A percentile compares a stretch with the other conserved stretches of the same genome.
Conservation (phyloP, 2,888 invertebrate species). For the Archaeoteleia sp. region DNA sequence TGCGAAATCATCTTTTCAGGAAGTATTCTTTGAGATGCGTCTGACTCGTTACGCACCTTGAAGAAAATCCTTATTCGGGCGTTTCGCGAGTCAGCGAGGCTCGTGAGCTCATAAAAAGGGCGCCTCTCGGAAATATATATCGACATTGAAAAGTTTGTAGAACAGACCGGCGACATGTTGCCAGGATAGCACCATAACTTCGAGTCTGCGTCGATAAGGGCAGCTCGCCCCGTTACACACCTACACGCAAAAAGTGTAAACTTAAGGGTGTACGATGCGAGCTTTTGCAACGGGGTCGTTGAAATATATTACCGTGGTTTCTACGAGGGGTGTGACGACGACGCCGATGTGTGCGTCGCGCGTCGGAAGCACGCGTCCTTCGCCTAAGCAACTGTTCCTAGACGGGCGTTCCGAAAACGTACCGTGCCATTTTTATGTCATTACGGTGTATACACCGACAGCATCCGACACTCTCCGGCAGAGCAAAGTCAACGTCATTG, state of each 20-base stretch:
- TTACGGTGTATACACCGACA: conserved; percentile 7
- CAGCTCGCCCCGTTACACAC: conserved; percentile 50
- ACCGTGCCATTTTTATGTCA: conserved; percentile 17
- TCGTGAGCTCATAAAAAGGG: conserved; percentile 66
- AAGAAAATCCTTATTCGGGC: conserved; percentile 41
- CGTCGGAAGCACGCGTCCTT: conserved; percentile 16
- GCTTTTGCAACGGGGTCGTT: conserved; percentile 38
- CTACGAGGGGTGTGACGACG: conserved; percentile 13
- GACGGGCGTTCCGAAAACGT: conserved; percentile 2
- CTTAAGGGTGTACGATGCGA: conserved; percentile 59
- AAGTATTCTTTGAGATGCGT: too few species aligned
- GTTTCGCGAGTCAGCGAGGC: conserved; percentile 38
- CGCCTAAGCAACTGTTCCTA: conserved; percentile 11
- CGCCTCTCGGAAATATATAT: conserved; percentile 65
- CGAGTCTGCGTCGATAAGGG: conserved; percentile 66
- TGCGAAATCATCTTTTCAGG: too few species aligned
- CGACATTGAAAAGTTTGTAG: conserved; percentile 73
- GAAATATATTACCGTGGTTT: conserved; percentile 52
- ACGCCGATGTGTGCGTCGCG: conserved; percentile 15
- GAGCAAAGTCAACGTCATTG: too few species aligned
- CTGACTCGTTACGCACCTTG: conserved; percentile 27
- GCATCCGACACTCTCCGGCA: too few species aligned
- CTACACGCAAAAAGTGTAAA: conserved; percentile 60
- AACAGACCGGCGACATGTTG: conserved; percentile 72
- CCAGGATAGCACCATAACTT: conserved; percentile 72